A percentile compares a stretch with the other conserved stretches of the same genome.
Conservation (phyloP, 2,113 vertebrate species). For the Otolemur garnettii region DNA sequence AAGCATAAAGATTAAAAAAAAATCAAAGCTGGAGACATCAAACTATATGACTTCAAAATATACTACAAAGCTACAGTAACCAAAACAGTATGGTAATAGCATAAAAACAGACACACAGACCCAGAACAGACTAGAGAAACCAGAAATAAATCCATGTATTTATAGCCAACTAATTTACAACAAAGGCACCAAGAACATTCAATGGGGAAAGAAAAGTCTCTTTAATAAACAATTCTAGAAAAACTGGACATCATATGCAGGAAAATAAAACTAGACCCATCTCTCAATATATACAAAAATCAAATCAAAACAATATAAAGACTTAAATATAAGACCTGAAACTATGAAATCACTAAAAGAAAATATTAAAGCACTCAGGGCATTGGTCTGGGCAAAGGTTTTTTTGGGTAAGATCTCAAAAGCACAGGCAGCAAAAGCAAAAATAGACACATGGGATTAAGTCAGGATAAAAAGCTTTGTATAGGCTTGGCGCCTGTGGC, state of each 20-base stretch:
- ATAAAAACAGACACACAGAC: neutral
- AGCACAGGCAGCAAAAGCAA: neutral
- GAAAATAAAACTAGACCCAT: neutral
- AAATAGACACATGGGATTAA: neutral
- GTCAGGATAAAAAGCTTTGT: neutral
- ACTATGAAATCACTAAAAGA: neutral
- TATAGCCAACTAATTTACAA: neutral
- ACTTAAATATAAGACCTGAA: neutral
- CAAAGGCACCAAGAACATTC: neutral
- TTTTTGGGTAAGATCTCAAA: neutral
- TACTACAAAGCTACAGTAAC: neutral
- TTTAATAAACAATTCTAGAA: neutral
- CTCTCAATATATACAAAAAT: neutral
- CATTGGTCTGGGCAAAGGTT: neutral
- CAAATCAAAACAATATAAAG: neutral
- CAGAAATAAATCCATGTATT: neutral
- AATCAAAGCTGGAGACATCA: neutral
- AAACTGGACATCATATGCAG: neutral
- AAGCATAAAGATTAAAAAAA: neutral
- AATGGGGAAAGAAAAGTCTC: neutral
- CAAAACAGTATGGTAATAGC: neutral
- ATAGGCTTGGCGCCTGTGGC: too few relatives aligned
- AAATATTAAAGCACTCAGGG: neutral
- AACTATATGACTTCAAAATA: neutral
- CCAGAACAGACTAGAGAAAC: neutral